Evolutionary conservation across 1,140 invertebrate species (phyloP), one percentile per base, ranked within the genome.

Genomic region (Cyrtorhinus lividipennis): DNA sequence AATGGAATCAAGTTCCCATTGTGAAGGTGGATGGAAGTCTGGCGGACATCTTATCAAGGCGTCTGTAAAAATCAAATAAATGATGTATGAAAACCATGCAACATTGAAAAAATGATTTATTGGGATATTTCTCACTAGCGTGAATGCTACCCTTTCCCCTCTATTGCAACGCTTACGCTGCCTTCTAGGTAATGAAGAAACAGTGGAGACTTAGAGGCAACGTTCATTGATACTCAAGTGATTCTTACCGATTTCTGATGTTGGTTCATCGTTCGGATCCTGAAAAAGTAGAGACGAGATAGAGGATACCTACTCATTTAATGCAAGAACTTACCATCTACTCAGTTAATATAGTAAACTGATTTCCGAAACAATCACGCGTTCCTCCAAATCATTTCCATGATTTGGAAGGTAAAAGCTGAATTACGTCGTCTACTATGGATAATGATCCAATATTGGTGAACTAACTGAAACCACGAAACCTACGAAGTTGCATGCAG

Each of bases 41-140:
- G 65, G 65, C 13, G 63, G 62, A 25, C 45, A 64, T 24, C 38
- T 64, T 20, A 64, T 30, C 56, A 64, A 61, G 13, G 44, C 46
- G 38, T 66, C 65, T 66, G 61, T 56, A 66, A 66, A 0, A 63
- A 63, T 56, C 44, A 45, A 59, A 24, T 20, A 53, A 18, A 18
- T 24, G 59, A 62, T 25, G 30, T 26, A n/a, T 15, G n/a, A 23
- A 59, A 64, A 24, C 24, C 53, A 61, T 26, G 5, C 20, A 12
- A 53, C 10, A 23, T 10, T 62, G 30, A 44, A 27, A n/a, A 58
- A n/a, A 58, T 27, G 13, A 57, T 22, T 8, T n/a, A 25, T 2
- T 3, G 46, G 30, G 58, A 45, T 48, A 10, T 38, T 23, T 5
- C 23, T 18, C 15, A 60, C 22, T 20, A 56, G 18, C 30, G 61